phyloP scores from a whole-genome alignment of 2,113 vertebrate genomes.

The Gadus macrocephalus region DNA sequence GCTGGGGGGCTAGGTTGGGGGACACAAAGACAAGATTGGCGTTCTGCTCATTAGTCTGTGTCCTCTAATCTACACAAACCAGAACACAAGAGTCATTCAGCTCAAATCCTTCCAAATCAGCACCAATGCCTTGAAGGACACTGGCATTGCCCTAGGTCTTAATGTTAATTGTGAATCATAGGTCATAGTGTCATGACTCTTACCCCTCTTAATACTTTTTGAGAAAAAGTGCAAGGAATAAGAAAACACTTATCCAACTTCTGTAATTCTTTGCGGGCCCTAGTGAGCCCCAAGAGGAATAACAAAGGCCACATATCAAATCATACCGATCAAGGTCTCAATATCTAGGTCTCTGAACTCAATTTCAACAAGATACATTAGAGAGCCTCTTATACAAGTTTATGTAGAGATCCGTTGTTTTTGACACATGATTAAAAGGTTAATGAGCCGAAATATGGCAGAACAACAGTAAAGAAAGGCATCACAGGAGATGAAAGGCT shows the following conservation, averaged over 20 bases:
- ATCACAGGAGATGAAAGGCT: conserved; percentile 8
- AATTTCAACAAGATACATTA: conserved; percentile 5
- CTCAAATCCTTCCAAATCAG: no score
- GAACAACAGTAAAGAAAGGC: neutral
- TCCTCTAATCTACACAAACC: no score
- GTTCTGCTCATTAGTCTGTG: no score
- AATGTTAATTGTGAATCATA: no score
- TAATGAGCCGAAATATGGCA: conserved; percentile 11
- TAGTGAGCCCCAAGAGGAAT: conserved; percentile 9
- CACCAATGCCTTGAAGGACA: no score
- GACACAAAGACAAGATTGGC: no score
- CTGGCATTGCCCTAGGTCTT: no score
- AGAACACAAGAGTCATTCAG: no score
- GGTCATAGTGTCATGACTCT: no score
- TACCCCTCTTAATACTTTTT: no score
- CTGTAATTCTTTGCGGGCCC: no score
- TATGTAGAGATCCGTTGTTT: neutral
- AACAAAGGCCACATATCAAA: conserved; percentile 8
- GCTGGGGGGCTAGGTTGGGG: neutral
- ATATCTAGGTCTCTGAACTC: conserved; percentile 7
- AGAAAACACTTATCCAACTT: neutral
- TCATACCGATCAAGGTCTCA: neutral
- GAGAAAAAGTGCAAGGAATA: no score
- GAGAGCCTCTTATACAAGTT: neutral
- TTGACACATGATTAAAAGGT: conserved; percentile 12